phyloP scores from a whole-genome alignment of 2,797 vertebrate genomes.

The Pipistrellus nathusii region DNA sequence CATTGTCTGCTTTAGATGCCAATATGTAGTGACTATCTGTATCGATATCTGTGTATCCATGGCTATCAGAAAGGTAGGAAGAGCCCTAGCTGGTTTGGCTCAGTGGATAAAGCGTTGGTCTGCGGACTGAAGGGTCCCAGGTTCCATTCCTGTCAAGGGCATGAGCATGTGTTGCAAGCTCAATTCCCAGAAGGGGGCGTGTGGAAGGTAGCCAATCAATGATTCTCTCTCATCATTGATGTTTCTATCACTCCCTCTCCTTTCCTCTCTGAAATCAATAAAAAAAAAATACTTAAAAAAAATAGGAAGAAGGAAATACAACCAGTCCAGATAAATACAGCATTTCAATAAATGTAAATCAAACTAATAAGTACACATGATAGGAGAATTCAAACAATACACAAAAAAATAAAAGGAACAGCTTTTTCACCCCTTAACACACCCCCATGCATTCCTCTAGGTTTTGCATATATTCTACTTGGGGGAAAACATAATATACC shows the following conservation, averaged over 20 bases:
- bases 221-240: no score
- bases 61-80: neutral
- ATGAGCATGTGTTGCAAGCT: no score
- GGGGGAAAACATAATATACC: neutral
- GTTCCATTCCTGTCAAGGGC: no score
- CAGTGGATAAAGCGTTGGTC: no score
- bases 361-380: neutral
- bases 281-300: no score
- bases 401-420: neutral
- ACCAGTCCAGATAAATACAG: neutral
- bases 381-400: slow-evolving; percentile 13
- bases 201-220: no score
- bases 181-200: no score
- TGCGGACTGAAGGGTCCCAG: no score
- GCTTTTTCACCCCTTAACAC: neutral
- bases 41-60: neutral
- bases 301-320: neutral
- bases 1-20: neutral
- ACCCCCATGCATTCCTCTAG: neutral
- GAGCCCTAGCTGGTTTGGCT: no score
- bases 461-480: neutral
- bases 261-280: no score
- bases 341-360: slow-evolving; percentile 18
- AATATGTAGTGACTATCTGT: slow-evolving; percentile 19
- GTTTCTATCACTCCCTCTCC: no score